Percentiles rank a stretch among this genome's conserved stretches.
Conservation (phyloP, 2,797 vertebrate genomes). For the Fringilla coelebs region DNA sequence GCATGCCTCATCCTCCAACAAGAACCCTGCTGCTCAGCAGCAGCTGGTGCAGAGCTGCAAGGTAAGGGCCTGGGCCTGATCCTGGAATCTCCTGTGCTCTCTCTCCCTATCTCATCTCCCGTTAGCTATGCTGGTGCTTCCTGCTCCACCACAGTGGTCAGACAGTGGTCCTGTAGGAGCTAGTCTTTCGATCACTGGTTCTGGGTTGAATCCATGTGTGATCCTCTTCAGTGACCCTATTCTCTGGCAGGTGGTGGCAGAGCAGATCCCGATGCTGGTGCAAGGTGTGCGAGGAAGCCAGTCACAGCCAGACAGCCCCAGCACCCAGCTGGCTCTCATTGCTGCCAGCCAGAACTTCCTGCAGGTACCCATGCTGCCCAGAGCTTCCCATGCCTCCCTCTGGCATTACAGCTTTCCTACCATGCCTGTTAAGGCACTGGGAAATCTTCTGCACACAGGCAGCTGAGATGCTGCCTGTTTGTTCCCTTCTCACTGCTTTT, state of each 20-base stretch:
- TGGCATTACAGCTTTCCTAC: background rate
- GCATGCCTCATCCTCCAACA: conserved; percentile 88
- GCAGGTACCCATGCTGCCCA: conserved; percentile 73
- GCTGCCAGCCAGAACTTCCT: conserved; percentile 96
- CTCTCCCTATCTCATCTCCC: background rate
- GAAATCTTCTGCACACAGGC: background rate
- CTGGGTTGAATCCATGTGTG: accelerated
- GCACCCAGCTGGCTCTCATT: conserved; percentile 93
- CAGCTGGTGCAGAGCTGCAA: conserved; percentile 94
- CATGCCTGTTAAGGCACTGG: accelerated
- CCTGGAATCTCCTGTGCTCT: background rate
- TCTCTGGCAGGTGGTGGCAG: conserved; percentile 85
- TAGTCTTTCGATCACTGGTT: accelerated
- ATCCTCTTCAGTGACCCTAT: background rate
- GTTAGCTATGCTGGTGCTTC: accelerated
- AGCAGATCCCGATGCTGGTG: conserved; percentile 96
- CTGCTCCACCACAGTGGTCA: accelerated
- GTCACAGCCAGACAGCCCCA: conserved; percentile 94
- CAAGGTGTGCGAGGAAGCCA: conserved; percentile 96
- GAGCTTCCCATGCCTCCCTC: background rate
- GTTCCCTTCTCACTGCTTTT: background rate
- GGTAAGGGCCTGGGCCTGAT: background rate
- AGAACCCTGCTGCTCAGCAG: conserved; percentile 91
- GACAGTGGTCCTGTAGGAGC: background rate
- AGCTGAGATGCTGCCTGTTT: background rate